These are phyloP conservation scores for Pimpla rufipes DNA, from an alignment of 2,888 invertebrate species.

Conservation along the genomic window DNA sequence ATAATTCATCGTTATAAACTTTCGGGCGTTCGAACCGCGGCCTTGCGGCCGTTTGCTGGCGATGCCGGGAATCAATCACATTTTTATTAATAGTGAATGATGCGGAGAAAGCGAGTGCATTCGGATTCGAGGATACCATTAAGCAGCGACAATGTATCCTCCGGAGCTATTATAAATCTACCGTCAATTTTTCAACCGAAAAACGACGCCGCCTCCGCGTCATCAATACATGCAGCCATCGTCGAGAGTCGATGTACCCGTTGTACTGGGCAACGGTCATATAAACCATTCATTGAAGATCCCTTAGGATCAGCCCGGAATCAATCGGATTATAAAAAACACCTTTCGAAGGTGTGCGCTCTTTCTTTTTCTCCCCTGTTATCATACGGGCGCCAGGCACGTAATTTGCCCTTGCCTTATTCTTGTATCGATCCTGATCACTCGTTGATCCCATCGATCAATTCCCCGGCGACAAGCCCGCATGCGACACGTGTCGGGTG, in stretches of 20 bases:
- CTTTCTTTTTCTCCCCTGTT: conserved; percentile 25
- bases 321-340: conserved; percentile 62
- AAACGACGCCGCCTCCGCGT: neutral
- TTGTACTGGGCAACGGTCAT: conserved; percentile 35
- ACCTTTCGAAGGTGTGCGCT: conserved; percentile 39
- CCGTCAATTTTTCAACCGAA: neutral
- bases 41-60: conserved; percentile 27
- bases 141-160: neutral
- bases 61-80: conserved; percentile 57
- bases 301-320: conserved; percentile 39
- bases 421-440: conserved; percentile 61
- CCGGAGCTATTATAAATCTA: neutral
- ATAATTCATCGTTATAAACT: conserved; percentile 40
- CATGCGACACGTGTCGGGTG: conserved; percentile 54
- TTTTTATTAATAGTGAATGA: conserved; percentile 18
- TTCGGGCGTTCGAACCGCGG: neutral
- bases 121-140: neutral
- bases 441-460: conserved; percentile 68
- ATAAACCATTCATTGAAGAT: conserved; percentile 1
- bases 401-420: conserved; percentile 57
- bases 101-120: neutral
- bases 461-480: conserved; percentile 49
- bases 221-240: conserved; percentile 25
- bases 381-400: conserved; percentile 50
- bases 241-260: conserved; percentile 38